Evolutionary conservation across 2,888 invertebrate species (phyloP), one percentile per base, ranked within the genome.

Genomic region (Calliopum simillimum): DNA sequence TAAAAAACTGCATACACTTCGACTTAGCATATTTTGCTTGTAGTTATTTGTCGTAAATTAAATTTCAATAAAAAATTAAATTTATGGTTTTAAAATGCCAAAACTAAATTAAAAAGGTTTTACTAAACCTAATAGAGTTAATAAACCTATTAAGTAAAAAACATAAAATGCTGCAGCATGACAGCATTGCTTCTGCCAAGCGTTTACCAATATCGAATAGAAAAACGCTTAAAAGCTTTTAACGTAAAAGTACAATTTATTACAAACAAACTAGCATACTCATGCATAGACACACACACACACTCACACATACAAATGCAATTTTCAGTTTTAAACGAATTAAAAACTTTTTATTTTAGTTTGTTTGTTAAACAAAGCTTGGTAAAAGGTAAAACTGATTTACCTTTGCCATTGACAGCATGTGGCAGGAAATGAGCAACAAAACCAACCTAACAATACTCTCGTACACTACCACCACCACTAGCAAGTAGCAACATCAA

Each of bases 71-170:
- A 33, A 33, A 33, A 33, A 33, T 33, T 8, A 33, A 33, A 33
- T 33, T 33, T 33, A 33, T 33, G 43, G 43, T 58, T 58, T 61
- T n/a, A 19, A 19, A 43, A 23, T 53, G 13, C 43, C 43, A 55
- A 64, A 66, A 68, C 65, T 71, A 63, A 70, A 71, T 70, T 72
- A 58, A 71, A 72, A 71, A 68, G 72, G 49, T 66, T 71, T 62
- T 58, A 68, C 68, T 64, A 67, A 67, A 68, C 71, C 70, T 51
- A 49, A 70, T 53, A 43, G 59, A 61, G 55, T 47, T 23, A 59
- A 19, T 59, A 25, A 67, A 49, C 33, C 33, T 33, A 8, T 6
- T 33, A 33, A n/a, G 33, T 55, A 19, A 6, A 47, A 47, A 55
- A 65, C 8, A 41, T 16, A 33, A 46, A 25, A 23, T 43, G 33